A percentile compares a stretch with the other conserved stretches of the same genome.
These are phyloP conservation scores for Trimorus sp. DNA, from an alignment of 2,888 invertebrate species.

Conservation along the genomic window DNA sequence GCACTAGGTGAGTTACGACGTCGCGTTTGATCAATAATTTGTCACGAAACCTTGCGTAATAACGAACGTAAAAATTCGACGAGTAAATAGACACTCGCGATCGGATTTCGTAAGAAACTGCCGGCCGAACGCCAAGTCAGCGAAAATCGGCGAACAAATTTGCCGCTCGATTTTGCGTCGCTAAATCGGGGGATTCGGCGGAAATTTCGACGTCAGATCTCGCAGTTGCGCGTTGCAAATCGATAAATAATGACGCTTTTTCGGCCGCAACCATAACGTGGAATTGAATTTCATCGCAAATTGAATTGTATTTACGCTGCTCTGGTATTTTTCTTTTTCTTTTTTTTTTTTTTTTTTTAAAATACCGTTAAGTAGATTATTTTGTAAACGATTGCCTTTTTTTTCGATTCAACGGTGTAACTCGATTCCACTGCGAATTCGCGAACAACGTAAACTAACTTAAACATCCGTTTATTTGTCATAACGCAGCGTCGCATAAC, in stretches of 20 bases:
- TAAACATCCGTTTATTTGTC: background rate
- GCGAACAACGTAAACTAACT: background rate
- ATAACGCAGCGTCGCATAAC: background rate
- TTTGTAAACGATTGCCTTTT: too few relatives aligned
- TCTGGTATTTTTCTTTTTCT: too few relatives aligned
- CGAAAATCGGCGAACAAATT: slow-evolving; percentile 17
- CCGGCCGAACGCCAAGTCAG: slow-evolving; percentile 25
- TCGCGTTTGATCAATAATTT: slow-evolving; percentile 42
- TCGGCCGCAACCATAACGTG: too few relatives aligned
- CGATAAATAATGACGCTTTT: too few relatives aligned
- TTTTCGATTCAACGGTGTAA: too few relatives aligned
- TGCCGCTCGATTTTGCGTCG: background rate
- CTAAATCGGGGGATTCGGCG: slow-evolving; percentile 8
- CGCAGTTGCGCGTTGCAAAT: background rate
- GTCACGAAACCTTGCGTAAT: slow-evolving; percentile 34
- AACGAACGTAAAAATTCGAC: slow-evolving; percentile 30
- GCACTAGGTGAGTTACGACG: slow-evolving; percentile 13
- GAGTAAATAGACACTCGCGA: slow-evolving; percentile 33
- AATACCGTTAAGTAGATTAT: too few relatives aligned
- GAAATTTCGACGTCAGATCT: background rate
- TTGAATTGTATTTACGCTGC: background rate
- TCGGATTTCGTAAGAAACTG: slow-evolving; percentile 32
- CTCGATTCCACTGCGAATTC: background rate
- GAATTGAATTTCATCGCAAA: background rate
- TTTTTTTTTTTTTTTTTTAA: too few relatives aligned